Base-by-base conservation (phyloP, 2,888 invertebrate genomes). In the Leptothorax acervorum region DNA sequence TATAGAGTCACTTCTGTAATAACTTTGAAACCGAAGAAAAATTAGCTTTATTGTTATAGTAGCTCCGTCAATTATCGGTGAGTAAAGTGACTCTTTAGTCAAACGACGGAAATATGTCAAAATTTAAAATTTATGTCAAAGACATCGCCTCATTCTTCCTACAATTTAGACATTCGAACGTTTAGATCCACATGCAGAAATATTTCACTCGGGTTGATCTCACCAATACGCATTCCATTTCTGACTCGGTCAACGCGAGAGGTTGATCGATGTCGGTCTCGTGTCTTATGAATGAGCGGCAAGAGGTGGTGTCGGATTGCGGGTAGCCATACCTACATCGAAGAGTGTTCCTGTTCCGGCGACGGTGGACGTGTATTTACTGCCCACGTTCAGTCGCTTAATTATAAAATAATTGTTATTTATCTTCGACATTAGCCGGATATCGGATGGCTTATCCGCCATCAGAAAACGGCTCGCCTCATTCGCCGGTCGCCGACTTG, bases 371-470 rank as follows among this genome's bases (percentile, higher is more conserved):
- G 87, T 85, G 85, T 90, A 90, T 93, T 93, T 92, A 93, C 91
- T 89, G 86, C 86, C 85, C 85, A 74, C 79, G 86, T 86, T 86
- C 84, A 88, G 84, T 83, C 90, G 86, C 89, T 93, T 92, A 93
- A 93, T 94, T 93, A 93, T 92, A 91, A 92, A 94, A 93, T 94
- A 93, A 93, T 94, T 94, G 92, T 92, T 93, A 92, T 93, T 93
- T 92, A 93, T 93, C 91, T 90, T 89, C 78, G 84, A 81, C 90
- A 92, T 91, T 92, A 88, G 89, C 84, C 85, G 88, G 88, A 90
- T 89, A 90, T 92, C 90, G 86, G 87, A 87, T 91, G 86, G 89
- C 90, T 90, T 89, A 88, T 90, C 87, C 83, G 73, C 65, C 78
- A 83, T 85, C 89, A 68, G 82, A 62, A 78, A 62, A 78, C 82